Conservation (phyloP, 2,113 vertebrate genomes). For the Protomyctophum bolini region DNA sequence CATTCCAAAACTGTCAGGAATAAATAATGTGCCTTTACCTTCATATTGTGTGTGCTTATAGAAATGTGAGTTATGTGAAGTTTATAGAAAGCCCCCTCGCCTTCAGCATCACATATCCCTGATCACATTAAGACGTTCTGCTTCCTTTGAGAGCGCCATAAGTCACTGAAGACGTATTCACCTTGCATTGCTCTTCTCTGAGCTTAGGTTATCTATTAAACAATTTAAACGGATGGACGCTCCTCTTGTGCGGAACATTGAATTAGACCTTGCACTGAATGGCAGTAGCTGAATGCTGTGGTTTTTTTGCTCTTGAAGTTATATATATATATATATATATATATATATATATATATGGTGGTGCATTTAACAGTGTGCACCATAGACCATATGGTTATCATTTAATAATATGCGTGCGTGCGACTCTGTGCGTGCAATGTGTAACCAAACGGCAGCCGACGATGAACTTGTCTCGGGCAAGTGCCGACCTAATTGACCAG, state of each 20-base stretch:
- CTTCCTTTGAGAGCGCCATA: not conserved
- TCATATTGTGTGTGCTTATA: constrained; percentile 1
- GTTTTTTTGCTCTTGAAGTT: too few relatives aligned
- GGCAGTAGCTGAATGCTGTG: too few relatives aligned
- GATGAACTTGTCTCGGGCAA: constrained; percentile 65
- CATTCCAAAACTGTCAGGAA: not conserved
- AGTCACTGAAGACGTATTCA: not conserved
- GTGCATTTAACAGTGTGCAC: not conserved
- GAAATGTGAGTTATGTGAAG: too few relatives aligned
- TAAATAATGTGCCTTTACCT: constrained; percentile 5
- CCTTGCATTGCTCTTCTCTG: not conserved
- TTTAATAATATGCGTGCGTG: constrained; percentile 15
- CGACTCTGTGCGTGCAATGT: not conserved
- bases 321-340: constrained; percentile 16
- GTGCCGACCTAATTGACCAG: constrained; percentile 69
- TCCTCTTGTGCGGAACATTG: not conserved
- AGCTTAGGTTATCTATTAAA: constrained; percentile 4
- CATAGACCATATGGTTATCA: constrained; percentile 45
- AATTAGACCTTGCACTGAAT: not conserved
- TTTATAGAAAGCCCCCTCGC: constrained; percentile 1
- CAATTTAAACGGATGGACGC: not conserved
- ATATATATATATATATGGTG: constrained; percentile 9
- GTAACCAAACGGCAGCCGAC: constrained; percentile 33
- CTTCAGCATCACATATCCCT: not conserved
- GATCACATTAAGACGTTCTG: not conserved